These are phyloP conservation scores for Nebria ingens DNA, from an alignment of 1,140 invertebrate species.

Conservation along the genomic window DNA sequence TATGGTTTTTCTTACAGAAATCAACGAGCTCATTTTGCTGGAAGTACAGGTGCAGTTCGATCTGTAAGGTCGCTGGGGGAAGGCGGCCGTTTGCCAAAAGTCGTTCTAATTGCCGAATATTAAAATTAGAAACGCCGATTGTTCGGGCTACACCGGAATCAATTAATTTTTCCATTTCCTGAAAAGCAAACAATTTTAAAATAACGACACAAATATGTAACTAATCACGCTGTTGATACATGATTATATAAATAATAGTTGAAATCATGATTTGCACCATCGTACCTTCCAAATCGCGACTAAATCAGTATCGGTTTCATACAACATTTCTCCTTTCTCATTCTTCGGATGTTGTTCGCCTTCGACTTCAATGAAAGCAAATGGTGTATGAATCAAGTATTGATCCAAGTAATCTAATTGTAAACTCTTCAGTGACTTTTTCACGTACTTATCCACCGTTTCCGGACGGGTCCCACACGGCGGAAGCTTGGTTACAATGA, in stretches of 20 bases:
- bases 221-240: conserved; percentile 1
- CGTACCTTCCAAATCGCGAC: conserved; percentile 61
- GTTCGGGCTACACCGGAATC: conserved; percentile 51
- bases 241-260: conserved; percentile 14
- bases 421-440: conserved; percentile 59
- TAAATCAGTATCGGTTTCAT: conserved; percentile 59
- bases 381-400: conserved; percentile 74
- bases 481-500: conserved; percentile 69
- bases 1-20: conserved; percentile 60
- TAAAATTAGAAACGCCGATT: conserved; percentile 77
- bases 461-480: conserved; percentile 43
- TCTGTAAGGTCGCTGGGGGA: conserved; percentile 59
- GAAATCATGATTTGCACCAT: conserved; percentile 14
- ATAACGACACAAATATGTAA: conserved; percentile 7
- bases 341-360: conserved; percentile 36
- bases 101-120: conserved; percentile 51
- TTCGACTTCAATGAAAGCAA: conserved; percentile 47
- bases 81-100: conserved; percentile 53
- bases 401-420: conserved; percentile 73
- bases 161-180: conserved; percentile 68
- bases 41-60: conserved; percentile 74
- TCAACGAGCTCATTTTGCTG: conserved; percentile 66
- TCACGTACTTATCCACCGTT: conserved; percentile 60
- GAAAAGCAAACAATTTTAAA: conserved; percentile 21
- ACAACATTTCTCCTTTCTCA: conserved; percentile 48